Conservation (phyloP, 2,797 vertebrate genomes). For the Neosalanx taihuensis region DNA sequence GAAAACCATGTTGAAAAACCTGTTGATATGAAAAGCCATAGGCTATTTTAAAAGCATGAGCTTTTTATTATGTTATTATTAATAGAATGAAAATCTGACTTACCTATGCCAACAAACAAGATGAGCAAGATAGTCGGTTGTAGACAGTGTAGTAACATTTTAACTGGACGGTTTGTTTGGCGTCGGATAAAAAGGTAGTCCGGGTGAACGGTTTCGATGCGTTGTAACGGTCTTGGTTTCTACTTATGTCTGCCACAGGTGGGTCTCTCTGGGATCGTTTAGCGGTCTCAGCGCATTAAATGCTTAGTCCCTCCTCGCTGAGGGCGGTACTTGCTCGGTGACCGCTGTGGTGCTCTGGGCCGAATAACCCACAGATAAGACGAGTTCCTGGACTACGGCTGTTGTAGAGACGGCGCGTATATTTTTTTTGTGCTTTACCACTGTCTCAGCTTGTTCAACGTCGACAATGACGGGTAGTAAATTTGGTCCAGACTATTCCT, state of each 20-base stretch:
- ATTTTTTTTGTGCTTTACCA: neutral
- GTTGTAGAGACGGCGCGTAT: neutral
- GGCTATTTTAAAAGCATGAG: too few relatives aligned
- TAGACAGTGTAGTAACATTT: conserved; percentile 33
- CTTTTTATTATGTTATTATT: too few relatives aligned
- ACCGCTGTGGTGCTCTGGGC: neutral
- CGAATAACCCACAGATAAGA: neutral
- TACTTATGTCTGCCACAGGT: conserved; percentile 58
- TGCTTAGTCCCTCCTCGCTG: conserved; percentile 45
- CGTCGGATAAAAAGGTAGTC: neutral
- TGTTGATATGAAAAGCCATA: too few relatives aligned
- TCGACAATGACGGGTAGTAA: too few relatives aligned
- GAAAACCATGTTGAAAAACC: too few relatives aligned
- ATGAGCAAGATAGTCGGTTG: conserved; percentile 33
- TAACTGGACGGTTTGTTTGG: neutral
- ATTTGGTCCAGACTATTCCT: too few relatives aligned
- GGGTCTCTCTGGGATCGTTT: conserved; percentile 33
- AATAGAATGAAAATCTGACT: conserved; percentile 28
- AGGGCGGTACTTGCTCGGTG: conserved; percentile 25
- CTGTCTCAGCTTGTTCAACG: too few relatives aligned
- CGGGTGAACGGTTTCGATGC: neutral
- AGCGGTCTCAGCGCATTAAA: conserved; percentile 45
- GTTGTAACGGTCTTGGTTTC: conserved; percentile 29
- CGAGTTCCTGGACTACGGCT: neutral
- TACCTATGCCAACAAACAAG: conserved; percentile 42